phyloP scores from a whole-genome alignment of 1,140 invertebrate species.

The Reticulitermes speratus region DNA sequence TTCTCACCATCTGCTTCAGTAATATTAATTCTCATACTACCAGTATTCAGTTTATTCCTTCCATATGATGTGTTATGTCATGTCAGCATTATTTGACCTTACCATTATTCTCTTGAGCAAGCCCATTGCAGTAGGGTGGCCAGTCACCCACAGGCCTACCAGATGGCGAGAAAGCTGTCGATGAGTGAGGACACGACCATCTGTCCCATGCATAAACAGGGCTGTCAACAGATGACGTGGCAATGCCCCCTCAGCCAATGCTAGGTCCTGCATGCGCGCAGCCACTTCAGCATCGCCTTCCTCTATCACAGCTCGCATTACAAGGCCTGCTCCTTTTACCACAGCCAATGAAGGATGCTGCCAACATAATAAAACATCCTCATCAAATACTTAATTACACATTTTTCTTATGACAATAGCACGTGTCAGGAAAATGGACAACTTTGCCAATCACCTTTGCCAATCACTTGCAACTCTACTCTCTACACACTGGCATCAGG shows the following conservation, averaged over 20 bases:
- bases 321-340: slow-evolving; percentile 95
- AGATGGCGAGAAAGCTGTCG: slow-evolving; percentile 93
- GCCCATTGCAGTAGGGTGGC: slow-evolving; percentile 88
- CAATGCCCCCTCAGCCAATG: slow-evolving; percentile 95
- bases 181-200: slow-evolving; percentile 75
- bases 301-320: slow-evolving; percentile 97
- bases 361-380: background rate
- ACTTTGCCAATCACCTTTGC: too few species aligned
- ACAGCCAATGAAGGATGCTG: slow-evolving; percentile 93
- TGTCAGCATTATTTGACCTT: too few species aligned
- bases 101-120: slow-evolving; percentile 82
- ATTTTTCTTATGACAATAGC: background rate
- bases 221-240: slow-evolving; percentile 90
- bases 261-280: slow-evolving; percentile 91
- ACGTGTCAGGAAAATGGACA: too few species aligned
- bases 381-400: background rate
- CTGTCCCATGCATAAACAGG: slow-evolving; percentile 80
- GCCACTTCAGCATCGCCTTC: slow-evolving; percentile 91
- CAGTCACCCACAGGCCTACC: slow-evolving; percentile 96
- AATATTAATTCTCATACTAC: too few species aligned
- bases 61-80: too few species aligned
- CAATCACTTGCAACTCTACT: too few species aligned
- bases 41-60: too few species aligned
- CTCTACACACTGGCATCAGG: too few species aligned
- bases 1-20: too few species aligned